Conservation (phyloP, 2,888 invertebrate species). For the Galeopsomyia nigrocyanea region DNA sequence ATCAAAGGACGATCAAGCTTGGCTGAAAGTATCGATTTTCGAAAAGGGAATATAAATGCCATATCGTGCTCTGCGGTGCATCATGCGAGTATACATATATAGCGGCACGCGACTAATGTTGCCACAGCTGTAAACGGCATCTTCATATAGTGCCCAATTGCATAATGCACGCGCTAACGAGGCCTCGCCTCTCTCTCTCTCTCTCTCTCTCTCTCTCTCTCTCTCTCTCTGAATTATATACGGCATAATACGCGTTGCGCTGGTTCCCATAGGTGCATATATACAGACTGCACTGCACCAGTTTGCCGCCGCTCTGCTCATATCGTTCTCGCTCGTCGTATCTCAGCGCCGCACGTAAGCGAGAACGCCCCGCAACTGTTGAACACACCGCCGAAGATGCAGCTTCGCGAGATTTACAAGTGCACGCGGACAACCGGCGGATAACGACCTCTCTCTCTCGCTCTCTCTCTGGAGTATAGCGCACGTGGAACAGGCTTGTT, state of each 20-base stretch:
- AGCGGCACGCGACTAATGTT: conserved; percentile 34
- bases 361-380: background rate
- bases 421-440: background rate
- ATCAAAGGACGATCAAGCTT: conserved; percentile 31
- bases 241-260: conserved; percentile 4
- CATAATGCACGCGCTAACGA: conserved; percentile 43
- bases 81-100: too few relatives aligned
- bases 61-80: background rate
- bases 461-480: background rate
- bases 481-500: conserved; percentile 16
- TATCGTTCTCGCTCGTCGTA: conserved; percentile 9
- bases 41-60: background rate
- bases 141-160: conserved; percentile 28
- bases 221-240: conserved; percentile 36
- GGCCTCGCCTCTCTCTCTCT: background rate
- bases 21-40: conserved; percentile 36
- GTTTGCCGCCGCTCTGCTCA: background rate
- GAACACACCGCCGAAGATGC: conserved; percentile 15
- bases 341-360: conserved; percentile 7
- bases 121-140: conserved; percentile 33
- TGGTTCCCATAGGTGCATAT: conserved; percentile 4
- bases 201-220: background rate
- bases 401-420: conserved; percentile 32
- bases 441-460: conserved; percentile 9
- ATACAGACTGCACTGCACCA: background rate